A percentile compares a stretch with the other conserved stretches of the same genome.
phyloP scores from a whole-genome alignment of 1,140 invertebrate species.

The Gryllus bimaculatus region DNA sequence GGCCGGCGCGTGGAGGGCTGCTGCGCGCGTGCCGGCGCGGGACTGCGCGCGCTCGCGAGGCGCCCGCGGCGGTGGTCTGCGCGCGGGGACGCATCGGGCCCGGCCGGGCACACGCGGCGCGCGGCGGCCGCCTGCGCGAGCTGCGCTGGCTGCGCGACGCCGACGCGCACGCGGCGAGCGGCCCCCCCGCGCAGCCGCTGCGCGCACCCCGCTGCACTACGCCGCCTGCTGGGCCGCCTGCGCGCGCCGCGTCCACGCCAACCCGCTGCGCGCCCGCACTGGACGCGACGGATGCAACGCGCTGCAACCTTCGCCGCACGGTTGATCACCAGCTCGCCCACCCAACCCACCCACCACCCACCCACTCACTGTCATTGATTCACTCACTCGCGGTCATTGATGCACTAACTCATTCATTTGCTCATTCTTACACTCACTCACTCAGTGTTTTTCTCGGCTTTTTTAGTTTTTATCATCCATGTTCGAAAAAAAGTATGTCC shows the following conservation, averaged over 20 bases:
- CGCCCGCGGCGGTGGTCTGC: not conserved
- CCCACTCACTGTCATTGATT: not conserved
- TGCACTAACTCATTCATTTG: not conserved
- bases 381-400: not conserved
- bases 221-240: constrained; percentile 36
- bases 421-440: not conserved
- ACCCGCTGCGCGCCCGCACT: constrained; percentile 31
- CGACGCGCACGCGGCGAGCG: constrained; percentile 19
- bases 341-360: not conserved
- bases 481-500: too few relatives aligned
- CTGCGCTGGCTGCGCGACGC: constrained; percentile 31
- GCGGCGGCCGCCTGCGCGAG: constrained; percentile 30
- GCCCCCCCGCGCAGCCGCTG: constrained; percentile 29
- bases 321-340: constrained; percentile 21
- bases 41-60: constrained; percentile 20
- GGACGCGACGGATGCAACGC: constrained; percentile 36
- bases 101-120: constrained; percentile 38
- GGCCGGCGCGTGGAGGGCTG: not conserved
- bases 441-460: not conserved
- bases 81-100: constrained; percentile 32
- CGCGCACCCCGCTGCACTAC: constrained; percentile 36
- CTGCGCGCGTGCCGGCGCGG: constrained; percentile 20
- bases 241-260: constrained; percentile 31
- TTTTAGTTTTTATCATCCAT: too few relatives aligned
- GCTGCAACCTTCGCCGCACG: constrained; percentile 37